Conservation (phyloP, 2,113 vertebrate genomes). For the Merops nubicus region DNA sequence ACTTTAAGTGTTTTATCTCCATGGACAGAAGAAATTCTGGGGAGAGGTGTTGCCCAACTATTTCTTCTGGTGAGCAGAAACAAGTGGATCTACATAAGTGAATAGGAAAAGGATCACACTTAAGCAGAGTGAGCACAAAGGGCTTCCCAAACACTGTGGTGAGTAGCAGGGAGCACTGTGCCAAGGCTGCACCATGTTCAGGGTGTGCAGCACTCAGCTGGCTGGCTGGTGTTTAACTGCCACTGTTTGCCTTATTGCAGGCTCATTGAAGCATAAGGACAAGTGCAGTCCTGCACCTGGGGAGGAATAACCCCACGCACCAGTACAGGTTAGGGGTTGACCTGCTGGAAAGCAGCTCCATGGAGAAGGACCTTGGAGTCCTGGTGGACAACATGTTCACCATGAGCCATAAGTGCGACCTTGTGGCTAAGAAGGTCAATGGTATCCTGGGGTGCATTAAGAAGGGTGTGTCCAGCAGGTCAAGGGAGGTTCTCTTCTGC, state of each 20-base stretch:
- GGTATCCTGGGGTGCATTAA: not conserved
- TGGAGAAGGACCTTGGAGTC: not conserved
- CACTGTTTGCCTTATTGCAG: not conserved
- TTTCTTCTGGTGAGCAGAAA: not conserved
- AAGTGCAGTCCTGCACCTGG: not conserved
- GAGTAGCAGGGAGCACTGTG: not conserved
- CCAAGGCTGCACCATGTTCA: rapidly evolving
- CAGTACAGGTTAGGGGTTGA: not conserved
- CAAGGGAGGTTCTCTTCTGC: not conserved
- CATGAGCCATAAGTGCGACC: not conserved
- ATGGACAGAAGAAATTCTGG: not conserved
- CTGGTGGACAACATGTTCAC: not conserved
- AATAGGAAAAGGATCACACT: not conserved
- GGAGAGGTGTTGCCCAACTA: not conserved
- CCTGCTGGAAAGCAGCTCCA: not conserved
- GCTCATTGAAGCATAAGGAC: not conserved
- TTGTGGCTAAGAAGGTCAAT: not conserved
- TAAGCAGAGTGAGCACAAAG: not conserved
- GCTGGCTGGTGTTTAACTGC: not conserved
- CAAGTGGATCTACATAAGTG: not conserved
- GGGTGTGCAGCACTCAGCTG: not conserved
- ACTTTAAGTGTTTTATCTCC: not conserved
- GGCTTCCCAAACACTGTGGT: rapidly evolving
- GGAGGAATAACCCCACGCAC: not conserved
- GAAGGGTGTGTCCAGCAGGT: not conserved